Evolutionary conservation across 2,113 vertebrate genomes (phyloP).

Genomic region (Arvicanthis niloticus): DNA sequence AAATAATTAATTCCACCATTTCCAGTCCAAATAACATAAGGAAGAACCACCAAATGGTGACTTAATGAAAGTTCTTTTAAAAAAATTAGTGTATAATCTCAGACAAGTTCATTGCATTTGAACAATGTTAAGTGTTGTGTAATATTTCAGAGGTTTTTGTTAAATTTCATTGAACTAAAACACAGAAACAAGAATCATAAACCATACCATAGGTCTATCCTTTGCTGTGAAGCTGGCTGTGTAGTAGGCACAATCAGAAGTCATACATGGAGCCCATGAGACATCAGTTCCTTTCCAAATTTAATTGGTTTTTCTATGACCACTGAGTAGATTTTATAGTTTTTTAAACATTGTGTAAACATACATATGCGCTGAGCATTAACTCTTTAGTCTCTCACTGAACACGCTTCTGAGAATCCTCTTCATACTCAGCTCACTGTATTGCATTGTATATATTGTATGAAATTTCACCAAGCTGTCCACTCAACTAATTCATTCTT

Average conservation of each 20-base stretch:
- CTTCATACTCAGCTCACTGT: neutral
- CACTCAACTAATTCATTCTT: neutral
- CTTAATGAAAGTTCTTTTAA: neutral
- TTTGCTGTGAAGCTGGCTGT: neutral
- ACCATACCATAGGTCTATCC: neutral
- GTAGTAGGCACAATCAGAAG: neutral
- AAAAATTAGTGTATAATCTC: neutral
- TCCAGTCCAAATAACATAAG: neutral
- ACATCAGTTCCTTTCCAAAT: neutral
- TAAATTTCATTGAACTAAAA: neutral
- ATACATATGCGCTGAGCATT: neutral
- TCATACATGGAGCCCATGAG: neutral
- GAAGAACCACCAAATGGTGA: neutral
- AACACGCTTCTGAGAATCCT: neutral
- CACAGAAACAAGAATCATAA: neutral
- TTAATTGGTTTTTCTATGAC: neutral
- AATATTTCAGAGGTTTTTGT: neutral
- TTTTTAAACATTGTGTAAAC: neutral
- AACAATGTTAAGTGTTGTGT: neutral
- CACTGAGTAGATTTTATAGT: neutral
- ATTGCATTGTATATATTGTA: neutral
- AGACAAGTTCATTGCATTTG: neutral
- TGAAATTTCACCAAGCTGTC: neutral
- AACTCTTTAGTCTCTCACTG: neutral
- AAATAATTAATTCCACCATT: constrained; percentile 57